Evolutionary conservation across 2,888 invertebrate genomes (phyloP), one percentile per base, ranked within the genome.

Genomic region (Portevinia maculata): DNA sequence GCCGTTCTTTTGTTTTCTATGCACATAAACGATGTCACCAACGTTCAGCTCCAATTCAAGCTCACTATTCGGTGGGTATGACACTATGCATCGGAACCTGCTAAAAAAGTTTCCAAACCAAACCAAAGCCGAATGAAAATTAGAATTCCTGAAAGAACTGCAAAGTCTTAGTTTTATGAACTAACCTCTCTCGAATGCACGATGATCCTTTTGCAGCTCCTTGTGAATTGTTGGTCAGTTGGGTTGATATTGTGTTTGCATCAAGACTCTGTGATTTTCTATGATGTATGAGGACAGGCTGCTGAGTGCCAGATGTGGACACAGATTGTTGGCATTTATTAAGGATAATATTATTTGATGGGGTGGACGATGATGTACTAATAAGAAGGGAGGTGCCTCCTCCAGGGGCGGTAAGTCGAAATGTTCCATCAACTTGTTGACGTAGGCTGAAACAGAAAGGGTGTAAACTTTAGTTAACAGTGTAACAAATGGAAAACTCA

Each of bases 41-140:
- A 97, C 94, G 86, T 96, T 95, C 50, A 98, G 91, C 88, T 97
- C 98, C 86, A 98, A 90, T 90, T 98, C 98, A 88, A 96, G 96
- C 86, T 97, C 97, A 83, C 97, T 97, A 90, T 98, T 98, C 0
- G 98, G 97, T 9, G 98, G 98, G 92, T 98, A 98, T 6, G 98
- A 96, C 46, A 96, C 97, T 86, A 97, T 96, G 91, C 98, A 98
- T 70, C 97, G 94, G 90, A 96, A 98, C 89, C 97, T 89, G 84
- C 89, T 90, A 60, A 73, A 73, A 84, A 37, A 74, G 41, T 60
- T 19, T 28, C 52, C 62, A 46, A 65, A 19, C 34, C 46, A 84
- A 41, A 55, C 19, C 55, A 46, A 62, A 57, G 13, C 32, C 34
- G 17, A 52, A 52, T 28, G 19, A 67, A 46, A 50, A 52, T 76